phyloP scores from a whole-genome alignment of 2,113 vertebrate species.

The Zingel zingel region DNA sequence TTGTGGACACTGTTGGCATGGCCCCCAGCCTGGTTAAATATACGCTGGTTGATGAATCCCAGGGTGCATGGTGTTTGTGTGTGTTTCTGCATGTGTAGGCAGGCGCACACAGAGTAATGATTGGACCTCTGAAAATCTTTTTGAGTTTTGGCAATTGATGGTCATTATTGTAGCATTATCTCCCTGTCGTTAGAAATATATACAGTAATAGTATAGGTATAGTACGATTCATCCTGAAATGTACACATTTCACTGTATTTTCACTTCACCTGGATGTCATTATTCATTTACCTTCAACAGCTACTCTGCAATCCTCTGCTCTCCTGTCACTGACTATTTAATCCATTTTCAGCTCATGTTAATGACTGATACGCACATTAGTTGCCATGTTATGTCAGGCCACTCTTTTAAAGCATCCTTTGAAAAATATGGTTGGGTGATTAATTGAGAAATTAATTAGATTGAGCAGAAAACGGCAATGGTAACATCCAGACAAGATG shows the following conservation, averaged over 20 bases:
- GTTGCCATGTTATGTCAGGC: constrained; percentile 26
- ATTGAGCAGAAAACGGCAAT: constrained; percentile 45
- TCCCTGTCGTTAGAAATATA: not conserved
- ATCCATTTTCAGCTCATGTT: constrained; percentile 42
- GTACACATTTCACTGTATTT: constrained; percentile 2
- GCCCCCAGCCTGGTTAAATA: constrained; percentile 62
- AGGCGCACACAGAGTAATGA: constrained; percentile 3
- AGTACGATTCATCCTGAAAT: not conserved
- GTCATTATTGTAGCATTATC: not conserved
- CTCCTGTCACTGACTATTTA: constrained; percentile 37
- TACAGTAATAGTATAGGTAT: not conserved
- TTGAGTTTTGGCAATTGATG: not conserved
- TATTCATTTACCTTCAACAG: constrained; percentile 35
- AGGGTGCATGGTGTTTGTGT: constrained; percentile 9
- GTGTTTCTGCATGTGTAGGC: constrained; percentile 19
- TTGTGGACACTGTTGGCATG: constrained; percentile 65
- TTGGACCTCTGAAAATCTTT: not conserved
- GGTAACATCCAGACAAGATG: constrained; percentile 48
- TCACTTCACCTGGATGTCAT: constrained; percentile 23
- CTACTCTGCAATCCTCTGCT: constrained; percentile 31
- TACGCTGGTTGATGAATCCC: constrained; percentile 54
- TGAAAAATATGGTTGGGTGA: constrained; percentile 46
- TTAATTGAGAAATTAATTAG: constrained; percentile 61
- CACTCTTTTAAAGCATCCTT: constrained; percentile 28
- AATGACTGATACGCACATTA: constrained; percentile 54